Conservation (phyloP, 1,140 invertebrate genomes). For the Piezodorus guildinii region DNA sequence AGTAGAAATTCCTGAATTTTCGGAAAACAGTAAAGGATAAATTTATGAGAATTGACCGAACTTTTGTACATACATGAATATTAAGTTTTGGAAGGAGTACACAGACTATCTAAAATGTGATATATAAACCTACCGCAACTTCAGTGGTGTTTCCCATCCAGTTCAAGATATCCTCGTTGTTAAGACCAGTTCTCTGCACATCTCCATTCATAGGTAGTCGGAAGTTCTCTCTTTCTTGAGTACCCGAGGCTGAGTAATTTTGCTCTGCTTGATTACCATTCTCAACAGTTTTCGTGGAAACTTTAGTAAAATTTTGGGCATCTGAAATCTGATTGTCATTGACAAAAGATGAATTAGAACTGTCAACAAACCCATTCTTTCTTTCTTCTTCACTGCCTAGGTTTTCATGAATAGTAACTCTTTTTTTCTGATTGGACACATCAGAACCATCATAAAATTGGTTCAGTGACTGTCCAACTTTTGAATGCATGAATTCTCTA, state of each 20-base stretch:
- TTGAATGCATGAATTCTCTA: constrained; percentile 14
- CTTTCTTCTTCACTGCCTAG: constrained; percentile 10
- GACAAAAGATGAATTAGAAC: background rate
- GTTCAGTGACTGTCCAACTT: constrained; percentile 20
- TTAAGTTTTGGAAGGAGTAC: no score
- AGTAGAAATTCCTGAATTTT: no score
- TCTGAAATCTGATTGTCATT: background rate
- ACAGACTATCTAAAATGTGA: no score
- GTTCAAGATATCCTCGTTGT: constrained; percentile 20
- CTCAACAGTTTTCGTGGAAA: no score
- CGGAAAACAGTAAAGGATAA: no score
- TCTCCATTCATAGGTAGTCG: background rate
- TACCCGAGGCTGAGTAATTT: no score
- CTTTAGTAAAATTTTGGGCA: no score
- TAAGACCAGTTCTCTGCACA: constrained; percentile 12
- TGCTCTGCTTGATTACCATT: no score
- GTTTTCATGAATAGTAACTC: constrained; percentile 10
- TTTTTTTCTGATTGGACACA: background rate
- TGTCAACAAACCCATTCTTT: background rate
- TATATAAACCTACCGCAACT: background rate
- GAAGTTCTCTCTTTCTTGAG: constrained; percentile 6
- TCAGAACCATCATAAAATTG: constrained; percentile 8
- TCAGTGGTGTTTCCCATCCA: constrained; percentile 20
- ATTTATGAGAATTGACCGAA: no score
- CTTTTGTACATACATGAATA: no score